Base-by-base conservation (phyloP, 1,140 invertebrate genomes). In the Drosophila aff. region DNA sequence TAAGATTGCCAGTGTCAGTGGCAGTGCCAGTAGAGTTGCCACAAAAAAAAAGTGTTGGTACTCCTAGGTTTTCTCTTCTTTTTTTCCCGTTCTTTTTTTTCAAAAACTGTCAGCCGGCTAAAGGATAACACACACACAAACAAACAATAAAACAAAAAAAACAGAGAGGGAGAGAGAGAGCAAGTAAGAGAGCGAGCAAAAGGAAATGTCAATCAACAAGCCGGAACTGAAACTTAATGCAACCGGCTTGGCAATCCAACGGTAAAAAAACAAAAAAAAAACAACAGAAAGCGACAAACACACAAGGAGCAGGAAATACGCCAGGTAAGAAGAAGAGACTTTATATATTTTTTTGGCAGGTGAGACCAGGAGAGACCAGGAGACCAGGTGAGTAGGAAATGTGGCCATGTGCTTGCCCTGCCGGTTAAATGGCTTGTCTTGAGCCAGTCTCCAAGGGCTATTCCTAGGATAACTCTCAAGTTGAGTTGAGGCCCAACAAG, bases 171-270 rank as follows among this genome's bases (percentile, higher is more conserved):
- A 38, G 7, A 28, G 13, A 28, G 38, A 11, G 11, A 46, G 18
- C 10, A 3, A 46, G 18, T 13, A 15, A n/a, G 49, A 28, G 40
- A 28, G 15, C n/a, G 38, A 50, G 66, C 47, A 50, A 50, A 46
- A 80, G 83, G 83, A 85, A 82, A 85, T 86, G 83, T 86, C 83
- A 86, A 86, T 85, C 82, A 85, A 82, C 82, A 85, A 85, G 83
- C 82, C 82, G 82, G 82, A 85, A 86, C 82, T 75, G 79, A 76
- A 81, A 85, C 72, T 76, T 86, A 72, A 73, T 69, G 82, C 64
- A 86, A 79, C 82, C 79, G 82, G 83, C 82, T 82, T 75, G 79
- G 36, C 65, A 76, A 58, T 65, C 43, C 44, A 43, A 46, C 67
- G 13, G 46, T 47, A 53, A 53, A 53, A 31, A 36, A 46, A 61